Base-by-base conservation (phyloP, 2,113 vertebrate species). In the Phalacrocorax brasilianus region DNA sequence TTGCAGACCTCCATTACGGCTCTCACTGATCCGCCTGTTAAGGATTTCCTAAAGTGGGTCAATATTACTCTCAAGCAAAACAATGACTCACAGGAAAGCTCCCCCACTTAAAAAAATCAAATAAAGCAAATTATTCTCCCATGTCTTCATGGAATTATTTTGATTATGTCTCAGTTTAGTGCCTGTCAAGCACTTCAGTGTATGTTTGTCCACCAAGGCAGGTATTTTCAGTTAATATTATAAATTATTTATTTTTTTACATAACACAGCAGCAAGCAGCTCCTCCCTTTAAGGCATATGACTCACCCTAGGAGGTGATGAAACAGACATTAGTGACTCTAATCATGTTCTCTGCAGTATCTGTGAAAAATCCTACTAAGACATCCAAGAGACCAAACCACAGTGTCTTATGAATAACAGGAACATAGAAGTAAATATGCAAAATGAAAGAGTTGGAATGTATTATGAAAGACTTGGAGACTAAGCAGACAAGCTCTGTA, bases 181-280 rank as follows among this genome's bases (percentile, higher is more conserved):
- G 17, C n/a, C 38, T 33, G 35, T 62, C 30, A 92, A 70, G 40
- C 30, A 66, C n/a, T 58, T 88, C 30, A 67, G 4, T 6, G 11
- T 12, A 53, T 2, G 8, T 52, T 62, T 77, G 33, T 38, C 72
- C 55, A 84, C 19, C 38, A 78, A 77, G 24, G 59, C 35, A 88
- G 38, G n/a, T 79, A 78, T 93, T 85, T 88, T 78, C 91, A 42
- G 62, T 22, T 32, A 93, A 27, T 22, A 32, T 40, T 66, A 95
- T 93, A 87, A 93, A 95, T 91, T 81, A 94, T 96, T 92, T 96
- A 95, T 91, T 94, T 90, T 88, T 96, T 96, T 97, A 95, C 27
- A 78, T 95, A 96, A 97, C 61, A 63, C 35, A 65, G 79, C 59
- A 92, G 86, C 44, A 86, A 47, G 35, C 74, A 74, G 52, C 90